Evolutionary conservation across 2,888 invertebrate genomes (phyloP), one percentile per base, ranked within the genome.

Genomic region (Hirtodrosophila alboralis): DNA sequence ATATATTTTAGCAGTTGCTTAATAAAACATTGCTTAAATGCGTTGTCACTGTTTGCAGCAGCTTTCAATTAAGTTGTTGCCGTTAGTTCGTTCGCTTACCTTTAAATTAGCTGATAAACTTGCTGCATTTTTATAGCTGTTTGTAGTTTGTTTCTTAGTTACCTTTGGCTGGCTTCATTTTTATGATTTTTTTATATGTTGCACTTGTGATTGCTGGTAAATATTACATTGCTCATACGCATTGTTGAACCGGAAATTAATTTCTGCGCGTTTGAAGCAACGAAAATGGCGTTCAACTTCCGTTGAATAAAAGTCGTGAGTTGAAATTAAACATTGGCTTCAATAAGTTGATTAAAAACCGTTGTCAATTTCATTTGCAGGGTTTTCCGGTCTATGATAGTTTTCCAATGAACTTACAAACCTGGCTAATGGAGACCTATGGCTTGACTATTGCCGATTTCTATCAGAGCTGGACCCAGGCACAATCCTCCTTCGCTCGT

Each of bases 11-110:
- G 38, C 37, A 44, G 9, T 33, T 44, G 9, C 43, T 44, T 37
- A 14, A 47, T 59, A 40, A 51, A 75, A 54, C 63, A 67, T 67
- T 44, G 71, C 77, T 64, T 53, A 81, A 75, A 75, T 69, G 69
- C 75, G 71, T 80, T 74, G 68, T 52, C 57, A 48, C 56, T 78
- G 64, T 70, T 79, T 66, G 64, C 79, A 44, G 57, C 71, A 78
- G 80, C 60, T 76, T 78, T 83, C 79, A 79, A 79, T 83, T 79
- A 83, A 79, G 74, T 68, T 51, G 57, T 63, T 72, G 70, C 56
- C 75, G 45, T 28, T 45, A n/a, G n/a, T n/a, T n/a, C n/a, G 34
- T 28, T 60, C 45, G 18, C 34, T 49, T 44, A 16, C 23, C 30
- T 74, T 78, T 78, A 78, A 81, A 81, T 78, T 81, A 81, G 75